Evolutionary conservation across 1,140 invertebrate genomes (phyloP), one percentile per base, ranked within the genome.

Genomic region (Megalonaias nervosa): DNA sequence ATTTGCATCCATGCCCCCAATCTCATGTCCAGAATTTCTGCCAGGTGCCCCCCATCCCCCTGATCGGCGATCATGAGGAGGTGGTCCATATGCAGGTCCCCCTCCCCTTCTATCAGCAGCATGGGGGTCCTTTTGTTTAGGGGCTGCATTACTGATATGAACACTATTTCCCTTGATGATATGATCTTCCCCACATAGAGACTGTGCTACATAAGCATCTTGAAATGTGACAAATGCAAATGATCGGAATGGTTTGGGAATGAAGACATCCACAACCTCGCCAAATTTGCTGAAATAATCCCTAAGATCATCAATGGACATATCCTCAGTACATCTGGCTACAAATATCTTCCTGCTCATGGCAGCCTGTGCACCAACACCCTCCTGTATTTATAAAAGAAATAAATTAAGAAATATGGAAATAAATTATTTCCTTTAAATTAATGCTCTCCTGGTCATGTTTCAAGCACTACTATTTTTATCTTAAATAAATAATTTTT

Each of bases 151-250:
- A 59, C 96, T 97, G 56, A 98, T 96, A 92, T 98, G 97, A 13
- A 99, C 96, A 77, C 96, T 97, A 11, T 97, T 95, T 76, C 94
- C 95, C 92, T 97, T 97, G 60, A 99, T 96, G 81, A 98, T 97
- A 90, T 98, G 97, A 92, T 98, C 97, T 92, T 98, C 96, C 21
- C 97, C 97, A 92, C 97, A 98, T 3, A 96, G 95, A 89, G 96
- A 93, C 93, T 94, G 95, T 89, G 94, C 95, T 86, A 96, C 94
- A 85, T 95, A 93, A 16, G 86, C 80, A 73, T 89, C 86, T 60
- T 86, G 81, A 75, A 91, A 89, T 38, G 91, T 92, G 19, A 91
- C 86, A 84, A 91, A 91, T 13, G 89, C 91, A 81, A 91, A 91
- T 23, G 85, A 79, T 59, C 91, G 81, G 84, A 92, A 91, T 56